Conservation (phyloP, 2,113 vertebrate species). For the Arothron firmamentum region DNA sequence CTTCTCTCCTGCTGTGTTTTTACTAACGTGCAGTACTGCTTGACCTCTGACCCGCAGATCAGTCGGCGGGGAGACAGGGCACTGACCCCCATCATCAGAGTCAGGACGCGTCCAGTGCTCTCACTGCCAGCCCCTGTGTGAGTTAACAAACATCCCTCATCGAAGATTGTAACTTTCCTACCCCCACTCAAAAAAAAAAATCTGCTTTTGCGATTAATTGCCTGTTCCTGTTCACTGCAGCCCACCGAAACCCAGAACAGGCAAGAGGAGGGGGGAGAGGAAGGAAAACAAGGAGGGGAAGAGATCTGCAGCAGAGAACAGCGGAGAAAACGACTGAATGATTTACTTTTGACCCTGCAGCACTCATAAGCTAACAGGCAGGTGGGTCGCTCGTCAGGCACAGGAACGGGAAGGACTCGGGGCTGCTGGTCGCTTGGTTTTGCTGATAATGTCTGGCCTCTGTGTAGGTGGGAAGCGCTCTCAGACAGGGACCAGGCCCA, state of each 20-base stretch:
- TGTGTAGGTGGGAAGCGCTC: conserved; percentile 58
- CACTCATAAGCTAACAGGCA: conserved; percentile 69
- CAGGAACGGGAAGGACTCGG: neutral
- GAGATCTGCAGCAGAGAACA: conserved; percentile 70
- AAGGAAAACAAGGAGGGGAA: conserved; percentile 71
- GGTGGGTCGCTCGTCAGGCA: conserved; percentile 37
- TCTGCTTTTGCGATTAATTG: conserved; percentile 45
- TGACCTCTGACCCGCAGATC: conserved; percentile 74
- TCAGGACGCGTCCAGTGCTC: conserved; percentile 83
- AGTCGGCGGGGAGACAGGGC: conserved; percentile 84
- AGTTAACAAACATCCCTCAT: conserved; percentile 37
- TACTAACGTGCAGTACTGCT: conserved; percentile 43
- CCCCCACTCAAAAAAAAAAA: conserved; percentile 7
- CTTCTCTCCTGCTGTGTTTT: conserved; percentile 4
- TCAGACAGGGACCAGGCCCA: conserved; percentile 53
- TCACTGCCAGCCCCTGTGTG: conserved; percentile 84
- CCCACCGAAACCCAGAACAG: conserved; percentile 62
- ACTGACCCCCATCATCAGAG: conserved; percentile 86
- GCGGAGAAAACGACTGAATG: conserved; percentile 86
- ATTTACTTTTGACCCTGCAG: conserved; percentile 84
- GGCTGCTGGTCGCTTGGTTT: neutral
- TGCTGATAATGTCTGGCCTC: conserved; percentile 23
- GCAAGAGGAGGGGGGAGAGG: conserved; percentile 59
- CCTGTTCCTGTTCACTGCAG: conserved; percentile 49
- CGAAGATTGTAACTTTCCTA: too few relatives aligned